These are phyloP conservation scores for Cepphus grylle DNA, from an alignment of 2,113 vertebrate species.

Conservation along the genomic window DNA sequence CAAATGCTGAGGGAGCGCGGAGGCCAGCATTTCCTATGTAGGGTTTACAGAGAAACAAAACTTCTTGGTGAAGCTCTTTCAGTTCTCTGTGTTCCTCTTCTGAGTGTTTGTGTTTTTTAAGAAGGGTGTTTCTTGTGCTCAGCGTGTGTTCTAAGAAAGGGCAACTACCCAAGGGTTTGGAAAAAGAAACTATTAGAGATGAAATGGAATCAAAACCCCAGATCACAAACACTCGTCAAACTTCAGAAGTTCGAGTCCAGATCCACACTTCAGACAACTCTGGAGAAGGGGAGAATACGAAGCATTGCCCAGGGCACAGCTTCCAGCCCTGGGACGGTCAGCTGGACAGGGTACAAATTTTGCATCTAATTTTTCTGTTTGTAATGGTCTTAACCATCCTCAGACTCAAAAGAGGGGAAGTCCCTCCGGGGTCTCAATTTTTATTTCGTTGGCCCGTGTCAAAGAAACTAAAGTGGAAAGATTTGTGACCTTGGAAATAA, in stretches of 20 bases:
- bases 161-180: neutral
- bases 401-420: neutral
- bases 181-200: neutral
- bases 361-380: neutral
- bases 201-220: neutral
- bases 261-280: neutral
- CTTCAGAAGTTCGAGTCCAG: neutral
- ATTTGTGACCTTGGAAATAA: neutral
- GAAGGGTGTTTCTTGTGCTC: conserved; percentile 19
- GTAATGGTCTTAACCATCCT: neutral
- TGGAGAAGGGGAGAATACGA: neutral
- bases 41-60: conserved; percentile 42
- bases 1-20: neutral
- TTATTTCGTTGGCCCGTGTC: neutral
- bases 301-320: neutral
- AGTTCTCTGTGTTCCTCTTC: conserved; percentile 27
- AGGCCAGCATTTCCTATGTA: conserved; percentile 12
- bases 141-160: neutral
- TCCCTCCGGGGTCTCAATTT: neutral
- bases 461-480: neutral
- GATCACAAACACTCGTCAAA: neutral
- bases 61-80: conserved; percentile 21
- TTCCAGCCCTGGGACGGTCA: neutral
- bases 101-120: conserved; percentile 33
- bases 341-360: neutral